Percentiles rank a stretch among this genome's conserved stretches.
These are phyloP conservation scores for Plecotus auritus DNA, from an alignment of 2,113 vertebrate species.

Conservation along the genomic window DNA sequence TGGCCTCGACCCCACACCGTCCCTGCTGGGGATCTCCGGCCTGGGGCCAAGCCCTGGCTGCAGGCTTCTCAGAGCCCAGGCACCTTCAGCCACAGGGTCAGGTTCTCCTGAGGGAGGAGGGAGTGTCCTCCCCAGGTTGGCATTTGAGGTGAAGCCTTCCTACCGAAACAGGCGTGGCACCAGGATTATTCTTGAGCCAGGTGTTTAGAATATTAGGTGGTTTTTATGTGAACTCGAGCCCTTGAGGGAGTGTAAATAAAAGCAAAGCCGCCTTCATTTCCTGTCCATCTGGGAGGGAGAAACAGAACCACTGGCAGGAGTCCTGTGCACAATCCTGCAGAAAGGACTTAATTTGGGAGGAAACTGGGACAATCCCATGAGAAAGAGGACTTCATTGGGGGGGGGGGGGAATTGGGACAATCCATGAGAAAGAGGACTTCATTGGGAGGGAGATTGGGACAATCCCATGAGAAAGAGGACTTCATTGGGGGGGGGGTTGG, in stretches of 20 bases:
- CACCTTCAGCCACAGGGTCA: neutral
- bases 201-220: neutral
- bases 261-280: neutral
- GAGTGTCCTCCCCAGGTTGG: neutral
- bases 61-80: neutral
- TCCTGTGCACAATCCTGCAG: neutral
- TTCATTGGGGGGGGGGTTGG: neutral
- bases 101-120: neutral
- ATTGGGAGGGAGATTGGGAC: neutral
- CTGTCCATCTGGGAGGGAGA: neutral
- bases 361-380: too few relatives aligned
- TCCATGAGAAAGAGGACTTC: neutral
- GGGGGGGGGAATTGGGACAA: neutral
- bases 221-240: neutral
- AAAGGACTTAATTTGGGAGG: too few relatives aligned
- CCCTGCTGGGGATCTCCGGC: neutral
- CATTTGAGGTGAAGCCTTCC: neutral
- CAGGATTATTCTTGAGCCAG: neutral
- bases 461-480: neutral
- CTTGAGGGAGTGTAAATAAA: neutral
- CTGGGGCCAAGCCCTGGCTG: neutral
- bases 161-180: neutral
- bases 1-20: neutral
- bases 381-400: neutral
- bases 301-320: neutral